Evolutionary conservation across 1,140 invertebrate species (phyloP).

Genomic region (Lepidurus apus): DNA sequence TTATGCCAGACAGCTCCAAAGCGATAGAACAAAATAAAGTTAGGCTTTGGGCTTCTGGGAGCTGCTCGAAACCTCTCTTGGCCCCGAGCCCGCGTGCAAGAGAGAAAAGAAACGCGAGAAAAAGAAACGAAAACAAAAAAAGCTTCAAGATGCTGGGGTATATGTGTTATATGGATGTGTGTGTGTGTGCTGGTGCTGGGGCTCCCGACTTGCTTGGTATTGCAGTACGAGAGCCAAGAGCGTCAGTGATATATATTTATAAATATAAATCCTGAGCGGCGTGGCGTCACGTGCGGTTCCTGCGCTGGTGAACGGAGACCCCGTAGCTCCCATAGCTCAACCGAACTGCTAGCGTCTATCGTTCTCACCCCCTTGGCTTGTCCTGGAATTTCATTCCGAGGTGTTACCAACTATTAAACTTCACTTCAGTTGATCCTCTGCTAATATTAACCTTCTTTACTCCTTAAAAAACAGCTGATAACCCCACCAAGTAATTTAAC

Average conservation of each 20-base stretch:
- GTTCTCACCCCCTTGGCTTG: not conserved
- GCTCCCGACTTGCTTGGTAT: not conserved
- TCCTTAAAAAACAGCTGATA: not conserved
- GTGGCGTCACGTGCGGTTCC: not conserved
- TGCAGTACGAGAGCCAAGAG: not conserved
- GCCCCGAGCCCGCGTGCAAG: not conserved
- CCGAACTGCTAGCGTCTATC: not conserved
- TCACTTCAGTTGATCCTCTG: not conserved
- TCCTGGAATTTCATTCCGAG: conserved; percentile 3
- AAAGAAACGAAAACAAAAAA: not conserved
- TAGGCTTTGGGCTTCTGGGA: not conserved
- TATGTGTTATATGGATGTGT: not conserved
- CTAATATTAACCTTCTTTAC: not conserved
- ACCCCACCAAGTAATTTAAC: not conserved
- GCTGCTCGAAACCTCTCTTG: not conserved
- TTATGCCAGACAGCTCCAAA: too few relatives aligned
- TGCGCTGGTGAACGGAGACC: not conserved
- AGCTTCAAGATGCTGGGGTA: not conserved
- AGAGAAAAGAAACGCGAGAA: not conserved
- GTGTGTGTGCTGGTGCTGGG: not conserved
- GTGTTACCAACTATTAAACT: conserved; percentile 5
- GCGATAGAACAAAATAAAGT: too few relatives aligned
- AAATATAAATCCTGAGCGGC: conserved; percentile 5
- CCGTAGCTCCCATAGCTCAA: not conserved
- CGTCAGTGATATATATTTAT: conserved; percentile 11